phyloP scores from a whole-genome alignment of 2,797 vertebrate genomes.

The Typhlichthys eigenmanni region DNA sequence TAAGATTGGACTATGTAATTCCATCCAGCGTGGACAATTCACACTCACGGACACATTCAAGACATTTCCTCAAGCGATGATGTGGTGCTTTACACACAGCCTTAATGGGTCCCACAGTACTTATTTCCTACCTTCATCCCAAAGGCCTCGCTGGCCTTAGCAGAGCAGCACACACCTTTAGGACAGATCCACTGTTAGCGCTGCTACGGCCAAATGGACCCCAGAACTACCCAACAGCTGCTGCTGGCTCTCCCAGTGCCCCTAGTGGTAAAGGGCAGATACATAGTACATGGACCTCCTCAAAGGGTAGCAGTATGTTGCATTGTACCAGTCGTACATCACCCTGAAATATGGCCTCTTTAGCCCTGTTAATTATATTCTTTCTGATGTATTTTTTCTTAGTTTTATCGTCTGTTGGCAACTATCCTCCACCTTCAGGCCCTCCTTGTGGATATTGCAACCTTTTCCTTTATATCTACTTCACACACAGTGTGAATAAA shows the following conservation, averaged over 20 bases:
- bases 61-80: constrained; percentile 10
- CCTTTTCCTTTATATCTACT: constrained; percentile 37
- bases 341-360: constrained; percentile 22
- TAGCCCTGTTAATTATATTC: not conserved
- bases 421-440: constrained; percentile 7
- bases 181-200: constrained; percentile 22
- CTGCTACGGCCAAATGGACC: constrained; percentile 44
- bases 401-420: constrained; percentile 1
- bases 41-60: not conserved
- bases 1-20: too few species aligned
- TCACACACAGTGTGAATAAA: constrained; percentile 52
- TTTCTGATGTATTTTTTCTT: not conserved
- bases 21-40: not conserved
- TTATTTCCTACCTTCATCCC: constrained; percentile 19
- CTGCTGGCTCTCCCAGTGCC: constrained; percentile 32
- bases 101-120: constrained; percentile 19
- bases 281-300: constrained; percentile 50
- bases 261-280: constrained; percentile 34
- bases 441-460: constrained; percentile 12
- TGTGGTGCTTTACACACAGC: constrained; percentile 4
- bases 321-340: constrained; percentile 34
- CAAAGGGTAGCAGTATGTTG: constrained; percentile 32
- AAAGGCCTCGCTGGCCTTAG: not conserved
- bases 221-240: constrained; percentile 13
- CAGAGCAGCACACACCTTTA: constrained; percentile 21